Percentiles rank a stretch among this genome's conserved stretches.
Evolutionary conservation across 2,888 invertebrate genomes (phyloP).

Genomic region (Folsomia candida): DNA sequence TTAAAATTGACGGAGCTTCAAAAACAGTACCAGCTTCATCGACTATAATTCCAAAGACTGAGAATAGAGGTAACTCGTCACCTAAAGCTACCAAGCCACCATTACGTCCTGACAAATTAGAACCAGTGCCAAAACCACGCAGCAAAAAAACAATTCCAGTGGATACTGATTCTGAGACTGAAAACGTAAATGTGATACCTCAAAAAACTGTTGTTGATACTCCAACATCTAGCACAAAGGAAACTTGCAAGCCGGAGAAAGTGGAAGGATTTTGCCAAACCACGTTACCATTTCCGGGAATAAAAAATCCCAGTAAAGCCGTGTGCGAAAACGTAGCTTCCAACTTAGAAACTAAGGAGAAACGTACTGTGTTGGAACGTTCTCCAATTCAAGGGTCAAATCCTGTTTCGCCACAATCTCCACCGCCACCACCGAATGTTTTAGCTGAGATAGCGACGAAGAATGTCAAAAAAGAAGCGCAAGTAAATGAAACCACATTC

Average conservation of each 20-base stretch:
- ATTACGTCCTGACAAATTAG: too few relatives aligned
- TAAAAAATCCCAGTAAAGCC: background rate
- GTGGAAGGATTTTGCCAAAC: conserved; percentile 39
- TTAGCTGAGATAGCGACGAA: background rate
- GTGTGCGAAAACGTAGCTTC: background rate
- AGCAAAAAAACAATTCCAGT: background rate
- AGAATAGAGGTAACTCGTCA: too few relatives aligned
- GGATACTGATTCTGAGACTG: background rate
- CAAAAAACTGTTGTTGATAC: background rate
- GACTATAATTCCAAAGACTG: too few relatives aligned
- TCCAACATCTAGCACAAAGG: background rate
- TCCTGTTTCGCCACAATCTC: background rate
- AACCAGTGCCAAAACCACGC: background rate
- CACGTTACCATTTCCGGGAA: conserved; percentile 34
- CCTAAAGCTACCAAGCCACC: too few relatives aligned
- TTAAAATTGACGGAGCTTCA: too few relatives aligned
- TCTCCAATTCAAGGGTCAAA: too few relatives aligned
- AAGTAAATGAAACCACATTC: background rate
- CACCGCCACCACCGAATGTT: background rate
- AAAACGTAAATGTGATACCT: background rate
- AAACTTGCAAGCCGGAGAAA: background rate
- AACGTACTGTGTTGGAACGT: background rate
- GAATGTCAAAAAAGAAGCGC: background rate
- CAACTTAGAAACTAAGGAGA: background rate
- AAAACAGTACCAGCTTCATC: too few relatives aligned